These are phyloP conservation scores for Hyaena hyaena DNA, from an alignment of 2,113 vertebrate species.

Conservation along the genomic window DNA sequence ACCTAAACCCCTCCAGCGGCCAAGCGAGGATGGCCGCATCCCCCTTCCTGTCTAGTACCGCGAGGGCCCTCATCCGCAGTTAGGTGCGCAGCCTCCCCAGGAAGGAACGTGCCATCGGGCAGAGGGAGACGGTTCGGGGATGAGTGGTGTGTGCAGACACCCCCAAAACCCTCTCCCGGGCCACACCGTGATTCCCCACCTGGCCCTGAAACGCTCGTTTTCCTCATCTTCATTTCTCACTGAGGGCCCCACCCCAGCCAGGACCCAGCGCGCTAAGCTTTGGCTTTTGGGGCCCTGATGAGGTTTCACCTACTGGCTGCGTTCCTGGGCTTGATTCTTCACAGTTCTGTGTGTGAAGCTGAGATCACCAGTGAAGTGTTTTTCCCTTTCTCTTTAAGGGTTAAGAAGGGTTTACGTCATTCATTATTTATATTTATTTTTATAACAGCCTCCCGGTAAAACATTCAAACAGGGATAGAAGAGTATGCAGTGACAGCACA, in stretches of 20 bases:
- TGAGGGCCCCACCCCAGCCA: neutral
- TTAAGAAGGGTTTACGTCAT: neutral
- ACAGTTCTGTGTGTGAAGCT: neutral
- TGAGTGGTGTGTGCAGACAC: neutral
- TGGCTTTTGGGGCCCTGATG: neutral
- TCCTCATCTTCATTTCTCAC: neutral
- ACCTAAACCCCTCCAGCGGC: neutral
- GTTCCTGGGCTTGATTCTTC: neutral
- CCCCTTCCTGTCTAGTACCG: rapidly evolving
- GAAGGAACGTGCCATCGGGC: rapidly evolving
- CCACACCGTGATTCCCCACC: neutral
- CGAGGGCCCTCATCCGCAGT: rapidly evolving
- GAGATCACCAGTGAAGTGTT: neutral
- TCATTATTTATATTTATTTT: conserved; percentile 44
- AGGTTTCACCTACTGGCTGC: neutral
- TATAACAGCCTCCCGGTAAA: neutral
- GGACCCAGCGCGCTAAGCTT: neutral
- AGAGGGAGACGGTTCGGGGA: neutral
- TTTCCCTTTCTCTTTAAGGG: neutral
- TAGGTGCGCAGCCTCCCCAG: rapidly evolving
- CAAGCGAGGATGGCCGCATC: neutral
- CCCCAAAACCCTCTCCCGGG: neutral
- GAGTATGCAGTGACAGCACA: neutral
- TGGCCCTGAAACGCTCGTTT: neutral
- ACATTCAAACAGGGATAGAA: neutral